Percentiles rank a stretch among this genome's conserved stretches.
Evolutionary conservation across 2,797 vertebrate genomes (phyloP).

Genomic region (Tachyglossus aculeatus): DNA sequence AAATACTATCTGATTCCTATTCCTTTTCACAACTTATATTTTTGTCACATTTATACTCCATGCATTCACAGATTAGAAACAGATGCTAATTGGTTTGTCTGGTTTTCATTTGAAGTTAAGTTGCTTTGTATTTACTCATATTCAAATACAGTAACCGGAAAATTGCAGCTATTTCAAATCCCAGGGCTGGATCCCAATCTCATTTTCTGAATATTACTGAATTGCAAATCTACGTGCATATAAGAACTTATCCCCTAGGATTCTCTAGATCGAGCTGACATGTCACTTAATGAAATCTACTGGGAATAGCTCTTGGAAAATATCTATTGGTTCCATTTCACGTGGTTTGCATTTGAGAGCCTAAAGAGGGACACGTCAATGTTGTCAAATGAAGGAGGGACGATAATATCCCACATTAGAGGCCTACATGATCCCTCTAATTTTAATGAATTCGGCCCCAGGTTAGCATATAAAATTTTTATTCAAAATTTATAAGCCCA

Average conservation of each 20-base stretch:
- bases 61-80: slow-evolving; percentile 11
- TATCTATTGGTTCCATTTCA: slow-evolving; percentile 32
- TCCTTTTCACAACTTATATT: slow-evolving; percentile 9
- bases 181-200: not conserved
- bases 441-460: slow-evolving; percentile 32
- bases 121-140: not conserved
- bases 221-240: not conserved
- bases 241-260: not conserved
- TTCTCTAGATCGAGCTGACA: not conserved
- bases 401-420: slow-evolving; percentile 11
- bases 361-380: slow-evolving; percentile 14
- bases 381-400: not conserved
- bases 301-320: slow-evolving; percentile 3
- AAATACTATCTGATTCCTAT: slow-evolving; percentile 40
- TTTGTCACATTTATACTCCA: not conserved
- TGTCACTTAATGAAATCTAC: not conserved
- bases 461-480: not conserved
- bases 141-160: slow-evolving; percentile 8
- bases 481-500: not conserved
- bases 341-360: slow-evolving; percentile 21
- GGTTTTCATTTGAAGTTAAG: slow-evolving; percentile 8
- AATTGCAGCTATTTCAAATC: slow-evolving; percentile 4
- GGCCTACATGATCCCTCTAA: slow-evolving; percentile 27
- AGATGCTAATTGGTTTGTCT: slow-evolving; percentile 7
- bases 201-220: not conserved